Conservation (phyloP, 1,140 invertebrate species). For the Sitodiplosis mosellana region DNA sequence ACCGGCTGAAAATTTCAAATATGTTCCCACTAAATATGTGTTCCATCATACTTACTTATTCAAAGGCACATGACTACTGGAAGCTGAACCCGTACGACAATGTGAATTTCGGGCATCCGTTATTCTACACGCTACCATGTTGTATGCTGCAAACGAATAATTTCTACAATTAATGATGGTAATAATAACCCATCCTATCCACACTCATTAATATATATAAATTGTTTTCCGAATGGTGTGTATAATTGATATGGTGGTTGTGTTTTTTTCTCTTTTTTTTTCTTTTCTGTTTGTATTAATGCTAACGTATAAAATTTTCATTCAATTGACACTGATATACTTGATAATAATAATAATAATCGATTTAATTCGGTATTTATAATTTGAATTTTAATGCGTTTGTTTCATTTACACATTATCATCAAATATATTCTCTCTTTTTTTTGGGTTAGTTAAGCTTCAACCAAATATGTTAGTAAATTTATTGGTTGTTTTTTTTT, state of each 20-base stretch:
- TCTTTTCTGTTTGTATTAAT: background rate
- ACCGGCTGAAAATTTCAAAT: background rate
- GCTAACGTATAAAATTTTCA: too few relatives aligned
- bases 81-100: conserved; percentile 36
- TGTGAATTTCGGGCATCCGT: conserved; percentile 77
- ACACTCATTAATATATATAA: conserved; percentile 8
- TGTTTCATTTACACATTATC: too few relatives aligned
- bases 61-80: conserved; percentile 90
- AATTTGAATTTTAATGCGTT: too few relatives aligned
- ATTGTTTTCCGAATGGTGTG: background rate
- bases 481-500: too few relatives aligned
- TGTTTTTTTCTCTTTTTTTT: too few relatives aligned
- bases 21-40: too few relatives aligned
- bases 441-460: too few relatives aligned
- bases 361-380: background rate
- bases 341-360: conserved; percentile 6
- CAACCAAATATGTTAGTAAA: too few relatives aligned
- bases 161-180: conserved; percentile 41
- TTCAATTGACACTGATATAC: conserved; percentile 6
- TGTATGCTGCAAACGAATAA: conserved; percentile 76
- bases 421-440: too few relatives aligned
- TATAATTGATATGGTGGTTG: conserved; percentile 10
- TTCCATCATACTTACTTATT: conserved; percentile 82
- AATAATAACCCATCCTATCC: conserved; percentile 23
- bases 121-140: conserved; percentile 90